Evolutionary conservation across 2,113 vertebrate genomes (phyloP).

Genomic region (Malurus cyaneus): DNA sequence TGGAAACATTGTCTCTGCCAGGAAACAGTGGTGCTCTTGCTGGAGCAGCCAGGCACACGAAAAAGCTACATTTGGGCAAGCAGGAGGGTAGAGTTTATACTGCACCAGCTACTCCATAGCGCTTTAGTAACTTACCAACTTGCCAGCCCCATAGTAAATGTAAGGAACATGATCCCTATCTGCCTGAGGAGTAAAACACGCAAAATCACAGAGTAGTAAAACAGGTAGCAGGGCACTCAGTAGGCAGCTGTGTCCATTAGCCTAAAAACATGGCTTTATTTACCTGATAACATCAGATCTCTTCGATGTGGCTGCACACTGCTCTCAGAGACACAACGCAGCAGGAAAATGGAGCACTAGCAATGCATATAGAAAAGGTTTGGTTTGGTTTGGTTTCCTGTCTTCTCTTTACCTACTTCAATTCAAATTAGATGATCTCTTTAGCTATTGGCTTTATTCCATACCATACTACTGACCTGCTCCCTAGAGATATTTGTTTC

Average conservation of each 20-base stretch:
- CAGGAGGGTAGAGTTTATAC: neutral
- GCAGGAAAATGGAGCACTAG: neutral
- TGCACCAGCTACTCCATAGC: no score
- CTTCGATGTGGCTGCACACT: neutral
- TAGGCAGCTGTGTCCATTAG: neutral
- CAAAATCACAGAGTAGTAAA: neutral
- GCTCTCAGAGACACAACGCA: neutral
- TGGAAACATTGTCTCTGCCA: neutral
- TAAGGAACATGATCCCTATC: neutral
- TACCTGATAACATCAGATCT: neutral
- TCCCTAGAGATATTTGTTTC: slow-evolving; percentile 29
- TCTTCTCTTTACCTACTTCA: neutral
- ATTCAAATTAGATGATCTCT: neutral
- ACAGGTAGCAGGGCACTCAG: neutral
- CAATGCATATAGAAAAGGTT: neutral
- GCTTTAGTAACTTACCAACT: neutral
- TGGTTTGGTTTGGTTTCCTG: neutral
- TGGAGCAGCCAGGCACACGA: neutral
- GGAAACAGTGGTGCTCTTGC: neutral
- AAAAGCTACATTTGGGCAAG: neutral
- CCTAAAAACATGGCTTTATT: neutral
- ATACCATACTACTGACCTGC: neutral
- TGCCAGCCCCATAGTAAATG: neutral
- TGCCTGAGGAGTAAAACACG: neutral
- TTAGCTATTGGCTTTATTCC: slow-evolving; percentile 10